Percentiles rank a stretch among this genome's conserved stretches.
phyloP scores from a whole-genome alignment of 2,888 invertebrate species.

The Lysandra bellargus region DNA sequence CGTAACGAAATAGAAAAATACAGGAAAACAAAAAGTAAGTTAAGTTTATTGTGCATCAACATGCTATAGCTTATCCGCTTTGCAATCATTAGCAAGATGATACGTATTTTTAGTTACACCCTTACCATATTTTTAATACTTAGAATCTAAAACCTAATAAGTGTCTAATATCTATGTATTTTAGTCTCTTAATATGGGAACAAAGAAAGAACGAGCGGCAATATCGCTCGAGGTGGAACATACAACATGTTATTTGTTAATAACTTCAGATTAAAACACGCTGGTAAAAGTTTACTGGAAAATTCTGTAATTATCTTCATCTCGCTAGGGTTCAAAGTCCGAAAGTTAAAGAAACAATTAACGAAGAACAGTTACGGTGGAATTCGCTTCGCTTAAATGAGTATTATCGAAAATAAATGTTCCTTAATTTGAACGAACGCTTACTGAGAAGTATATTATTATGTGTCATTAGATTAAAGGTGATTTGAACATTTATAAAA shows the following conservation, averaged over 20 bases:
- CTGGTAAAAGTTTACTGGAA: conserved; percentile 1
- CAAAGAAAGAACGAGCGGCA: neutral
- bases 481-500: too few relatives aligned
- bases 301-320: conserved; percentile 9
- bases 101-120: neutral
- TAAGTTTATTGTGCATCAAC: too few relatives aligned
- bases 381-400: conserved; percentile 4
- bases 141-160: neutral
- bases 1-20: too few relatives aligned
- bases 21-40: too few relatives aligned
- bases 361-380: conserved; percentile 10
- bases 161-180: neutral
- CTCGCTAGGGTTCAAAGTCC: neutral
- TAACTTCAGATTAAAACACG: conserved; percentile 8
- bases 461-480: conserved; percentile 1
- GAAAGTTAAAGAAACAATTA: conserved; percentile 27
- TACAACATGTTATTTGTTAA: neutral
- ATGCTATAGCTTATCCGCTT: too few relatives aligned
- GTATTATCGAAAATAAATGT: conserved; percentile 17
- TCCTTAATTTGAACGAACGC: neutral
- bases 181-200: neutral
- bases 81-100: too few relatives aligned
- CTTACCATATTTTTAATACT: neutral
- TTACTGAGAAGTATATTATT: neutral
- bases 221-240: neutral